Conservation (phyloP, 2,113 vertebrate genomes). For the Benitochromis conjunctus region DNA sequence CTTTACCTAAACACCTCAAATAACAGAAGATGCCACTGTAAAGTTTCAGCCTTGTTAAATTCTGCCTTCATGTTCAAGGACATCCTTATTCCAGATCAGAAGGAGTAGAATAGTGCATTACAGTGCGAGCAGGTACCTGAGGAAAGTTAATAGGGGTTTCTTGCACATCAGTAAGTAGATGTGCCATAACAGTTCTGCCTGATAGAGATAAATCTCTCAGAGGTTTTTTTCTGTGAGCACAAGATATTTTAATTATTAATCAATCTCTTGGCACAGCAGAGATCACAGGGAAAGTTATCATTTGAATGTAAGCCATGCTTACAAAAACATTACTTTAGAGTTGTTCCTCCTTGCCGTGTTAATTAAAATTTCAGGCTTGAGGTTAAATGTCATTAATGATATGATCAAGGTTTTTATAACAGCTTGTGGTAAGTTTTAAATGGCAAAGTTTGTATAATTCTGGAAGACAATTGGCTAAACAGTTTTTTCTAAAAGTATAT, state of each 20-base stretch:
- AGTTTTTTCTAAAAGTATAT: background rate
- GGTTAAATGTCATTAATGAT: background rate
- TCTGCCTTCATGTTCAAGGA: background rate
- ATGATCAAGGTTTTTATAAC: background rate
- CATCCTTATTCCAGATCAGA: background rate
- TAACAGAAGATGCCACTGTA: background rate
- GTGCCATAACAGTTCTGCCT: background rate
- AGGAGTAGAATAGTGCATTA: background rate
- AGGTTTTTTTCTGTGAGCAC: background rate
- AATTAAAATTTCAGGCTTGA: background rate
- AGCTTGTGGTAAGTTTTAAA: background rate
- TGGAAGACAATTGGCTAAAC: background rate
- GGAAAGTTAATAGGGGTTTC: conserved; percentile 8
- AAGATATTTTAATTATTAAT: conserved; percentile 26
- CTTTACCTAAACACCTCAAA: background rate
- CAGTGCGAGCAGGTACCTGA: background rate
- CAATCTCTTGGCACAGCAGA: background rate
- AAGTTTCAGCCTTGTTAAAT: background rate
- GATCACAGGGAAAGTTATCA: background rate
- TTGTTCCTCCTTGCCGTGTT: background rate
- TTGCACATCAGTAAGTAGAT: background rate
- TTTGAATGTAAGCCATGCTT: background rate
- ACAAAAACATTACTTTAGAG: background rate
- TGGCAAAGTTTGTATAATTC: background rate
- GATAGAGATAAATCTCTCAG: conserved; percentile 16